Evolutionary conservation across 2,797 vertebrate genomes (phyloP).

Genomic region (Onychomys leucogaster): DNA sequence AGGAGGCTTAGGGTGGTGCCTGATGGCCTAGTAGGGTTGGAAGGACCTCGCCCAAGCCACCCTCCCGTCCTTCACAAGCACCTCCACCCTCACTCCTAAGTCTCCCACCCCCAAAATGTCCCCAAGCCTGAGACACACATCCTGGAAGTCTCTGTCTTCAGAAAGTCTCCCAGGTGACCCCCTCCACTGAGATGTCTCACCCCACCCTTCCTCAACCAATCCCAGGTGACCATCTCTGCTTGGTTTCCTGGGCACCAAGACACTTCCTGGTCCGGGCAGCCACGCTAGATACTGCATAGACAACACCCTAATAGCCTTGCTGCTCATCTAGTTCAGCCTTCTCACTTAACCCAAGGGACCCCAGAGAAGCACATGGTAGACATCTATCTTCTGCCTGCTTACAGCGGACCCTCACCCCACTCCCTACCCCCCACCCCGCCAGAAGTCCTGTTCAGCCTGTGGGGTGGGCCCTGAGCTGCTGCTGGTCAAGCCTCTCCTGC

Average conservation of each 20-base stretch:
- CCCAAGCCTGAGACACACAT: neutral
- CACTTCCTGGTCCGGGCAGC: neutral
- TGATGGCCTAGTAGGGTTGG: neutral
- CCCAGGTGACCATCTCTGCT: neutral
- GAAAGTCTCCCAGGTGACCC: constrained; percentile 54
- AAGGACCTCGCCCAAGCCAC: neutral
- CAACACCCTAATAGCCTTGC: neutral
- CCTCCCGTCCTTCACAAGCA: neutral
- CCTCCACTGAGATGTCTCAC: neutral
- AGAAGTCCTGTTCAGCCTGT: neutral
- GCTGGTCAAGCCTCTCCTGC: neutral
- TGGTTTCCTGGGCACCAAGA: neutral
- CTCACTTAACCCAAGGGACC: neutral
- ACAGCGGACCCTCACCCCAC: neutral
- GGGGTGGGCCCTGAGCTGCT: neutral
- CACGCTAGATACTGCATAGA: neutral
- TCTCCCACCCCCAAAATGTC: neutral
- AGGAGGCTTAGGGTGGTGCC: neutral
- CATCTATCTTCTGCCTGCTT: neutral
- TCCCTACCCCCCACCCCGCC: too few relatives aligned
- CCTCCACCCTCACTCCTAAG: neutral
- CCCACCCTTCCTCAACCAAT: neutral
- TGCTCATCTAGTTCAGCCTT: neutral
- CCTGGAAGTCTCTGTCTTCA: neutral
- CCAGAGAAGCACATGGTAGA: neutral